Evolutionary conservation across 2,113 vertebrate genomes (phyloP), one percentile per base, ranked within the genome.

Genomic region (Crotophaga sulcirostris): DNA sequence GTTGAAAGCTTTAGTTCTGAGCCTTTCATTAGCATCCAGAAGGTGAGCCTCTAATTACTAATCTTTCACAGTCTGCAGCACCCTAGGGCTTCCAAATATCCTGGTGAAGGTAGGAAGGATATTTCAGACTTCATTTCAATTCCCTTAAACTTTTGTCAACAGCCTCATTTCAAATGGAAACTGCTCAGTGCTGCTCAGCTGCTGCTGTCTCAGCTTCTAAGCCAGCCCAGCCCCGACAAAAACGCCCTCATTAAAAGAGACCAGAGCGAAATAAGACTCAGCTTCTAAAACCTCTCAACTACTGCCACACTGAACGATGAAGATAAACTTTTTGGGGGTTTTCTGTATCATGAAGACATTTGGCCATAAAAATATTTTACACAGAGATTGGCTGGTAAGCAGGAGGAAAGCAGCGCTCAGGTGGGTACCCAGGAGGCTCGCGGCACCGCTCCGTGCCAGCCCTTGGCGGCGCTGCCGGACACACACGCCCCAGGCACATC

Each of bases 131-230:
- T 96, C 77, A 94, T 95, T 96, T 94, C 92, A 95, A 92, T 95
- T 96, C 96, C 92, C 96, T 95, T 92, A 95, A 96, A 97, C 91
- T 96, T 97, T 87, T 70, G 87, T 95, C 94, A 94, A 56, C 95
- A 91, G 91, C 67, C 93, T 96, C 74, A 83, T 76, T 96, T 94
- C 64, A 56, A 87, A 79, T 92, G 92, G 69, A 60, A 92, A 4
- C 44, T 42, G 64, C 84, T 89, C 66, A 20, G 87, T 23, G 55
- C 54, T 60, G 86, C 68, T 95, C 82, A 90, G 84, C 87, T 92
- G 80, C 40, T 7, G 10, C 74, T 94, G 78, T 49, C 84, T 87
- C 89, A 88, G 96, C 81, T 95, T 72, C 73, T 83, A 11, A 70
- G n/a, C 42, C 56, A 89, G 81, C 66, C 85, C 83, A 79, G 83